phyloP scores from a whole-genome alignment of 2,113 vertebrate genomes.

The Urocynchramus pylzowi region DNA sequence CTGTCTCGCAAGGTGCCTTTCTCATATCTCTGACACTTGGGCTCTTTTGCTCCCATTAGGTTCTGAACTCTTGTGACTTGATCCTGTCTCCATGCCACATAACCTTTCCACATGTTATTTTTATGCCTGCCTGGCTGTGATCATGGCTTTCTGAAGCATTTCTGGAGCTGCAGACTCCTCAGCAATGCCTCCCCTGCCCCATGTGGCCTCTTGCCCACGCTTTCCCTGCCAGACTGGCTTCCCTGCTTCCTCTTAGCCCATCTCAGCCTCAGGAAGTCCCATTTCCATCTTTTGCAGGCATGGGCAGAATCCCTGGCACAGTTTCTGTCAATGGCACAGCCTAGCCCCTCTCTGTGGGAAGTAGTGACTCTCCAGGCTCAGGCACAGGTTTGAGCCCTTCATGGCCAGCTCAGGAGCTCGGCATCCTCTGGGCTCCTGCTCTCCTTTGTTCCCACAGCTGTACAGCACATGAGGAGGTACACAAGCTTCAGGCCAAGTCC shows the following conservation, averaged over 20 bases:
- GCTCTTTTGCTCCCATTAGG: not conserved
- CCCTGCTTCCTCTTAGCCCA: not conserved
- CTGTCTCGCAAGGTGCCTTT: not conserved
- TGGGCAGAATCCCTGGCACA: not conserved
- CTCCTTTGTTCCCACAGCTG: not conserved
- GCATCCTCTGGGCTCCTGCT: not conserved
- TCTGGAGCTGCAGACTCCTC: not conserved
- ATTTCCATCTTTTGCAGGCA: not conserved
- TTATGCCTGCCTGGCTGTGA: not conserved
- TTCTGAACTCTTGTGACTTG: not conserved
- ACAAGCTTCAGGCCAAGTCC: not conserved
- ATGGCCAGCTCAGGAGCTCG: not conserved
- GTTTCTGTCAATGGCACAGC: not conserved
- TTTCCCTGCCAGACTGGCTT: not conserved
- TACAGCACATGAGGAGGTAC: not conserved
- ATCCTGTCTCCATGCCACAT: not conserved
- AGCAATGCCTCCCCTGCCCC: not conserved
- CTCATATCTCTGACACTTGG: not conserved
- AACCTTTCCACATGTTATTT: not conserved
- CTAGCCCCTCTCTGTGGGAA: not conserved
- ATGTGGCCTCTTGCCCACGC: accelerated
- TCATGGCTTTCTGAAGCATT: not conserved
- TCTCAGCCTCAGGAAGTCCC: not conserved
- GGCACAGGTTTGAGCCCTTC: accelerated
- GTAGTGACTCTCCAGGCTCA: not conserved